Percentiles rank a stretch among this genome's conserved stretches.
These are phyloP conservation scores for Xiphydria camelus DNA, from an alignment of 2,888 invertebrate species.

Conservation along the genomic window DNA sequence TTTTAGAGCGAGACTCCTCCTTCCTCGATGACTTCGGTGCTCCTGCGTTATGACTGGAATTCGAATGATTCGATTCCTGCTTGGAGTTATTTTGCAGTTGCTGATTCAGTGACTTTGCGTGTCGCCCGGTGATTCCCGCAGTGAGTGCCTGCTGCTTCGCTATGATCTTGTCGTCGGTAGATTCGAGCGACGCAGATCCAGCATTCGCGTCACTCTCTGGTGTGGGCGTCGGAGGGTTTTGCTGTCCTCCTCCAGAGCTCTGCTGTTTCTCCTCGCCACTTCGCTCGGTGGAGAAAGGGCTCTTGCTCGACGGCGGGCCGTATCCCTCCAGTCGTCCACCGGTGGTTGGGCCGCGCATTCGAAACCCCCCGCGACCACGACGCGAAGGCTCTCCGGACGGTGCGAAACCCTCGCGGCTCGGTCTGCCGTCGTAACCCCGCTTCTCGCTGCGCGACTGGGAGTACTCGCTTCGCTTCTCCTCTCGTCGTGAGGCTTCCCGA, in stretches of 20 bases:
- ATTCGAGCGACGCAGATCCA: conserved; percentile 31
- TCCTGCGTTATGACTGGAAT: conserved; percentile 21
- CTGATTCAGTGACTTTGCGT: conserved; percentile 46
- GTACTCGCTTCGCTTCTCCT: conserved; percentile 46
- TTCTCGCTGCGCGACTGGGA: conserved; percentile 32
- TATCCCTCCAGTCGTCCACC: conserved; percentile 73
- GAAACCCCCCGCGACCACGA: conserved; percentile 72
- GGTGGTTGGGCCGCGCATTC: conserved; percentile 59
- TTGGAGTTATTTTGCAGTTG: conserved; percentile 30
- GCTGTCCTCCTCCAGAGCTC: conserved; percentile 46
- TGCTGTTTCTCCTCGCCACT: conserved; percentile 59
- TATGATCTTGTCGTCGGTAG: conserved; percentile 68
- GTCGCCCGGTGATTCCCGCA: conserved; percentile 67
- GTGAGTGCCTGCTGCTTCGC: conserved; percentile 69
- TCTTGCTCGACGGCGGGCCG: conserved; percentile 79
- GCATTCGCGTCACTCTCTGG: conserved; percentile 53
- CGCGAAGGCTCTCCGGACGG: conserved; percentile 89
- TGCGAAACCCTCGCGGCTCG: conserved; percentile 72
- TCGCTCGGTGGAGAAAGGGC: conserved; percentile 66
- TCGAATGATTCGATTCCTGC: conserved; percentile 33
- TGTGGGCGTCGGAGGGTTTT: conserved; percentile 38
- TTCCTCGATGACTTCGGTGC: conserved; percentile 39
- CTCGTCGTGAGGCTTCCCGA: conserved; percentile 57
- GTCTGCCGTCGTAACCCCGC: conserved; percentile 43
- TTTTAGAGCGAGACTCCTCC: conserved; percentile 45